These are phyloP conservation scores for Acleris literana DNA, from an alignment of 2,888 invertebrate genomes.

Conservation along the genomic window DNA sequence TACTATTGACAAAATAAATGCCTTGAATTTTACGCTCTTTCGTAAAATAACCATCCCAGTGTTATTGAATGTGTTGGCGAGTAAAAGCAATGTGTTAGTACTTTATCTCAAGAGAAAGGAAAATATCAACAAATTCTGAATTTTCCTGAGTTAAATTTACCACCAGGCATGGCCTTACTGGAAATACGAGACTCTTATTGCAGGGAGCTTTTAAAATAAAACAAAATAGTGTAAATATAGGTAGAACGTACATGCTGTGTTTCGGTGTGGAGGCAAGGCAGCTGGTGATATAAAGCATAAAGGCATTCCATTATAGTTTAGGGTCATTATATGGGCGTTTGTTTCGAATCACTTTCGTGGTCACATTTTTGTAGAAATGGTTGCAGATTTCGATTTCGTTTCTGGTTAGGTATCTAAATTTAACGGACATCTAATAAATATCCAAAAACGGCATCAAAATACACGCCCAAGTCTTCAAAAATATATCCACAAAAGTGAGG, in stretches of 20 bases:
- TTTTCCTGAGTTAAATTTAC: not conserved
- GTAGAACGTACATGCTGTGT: not conserved
- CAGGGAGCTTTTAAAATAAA: not conserved
- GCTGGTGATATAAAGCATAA: not conserved
- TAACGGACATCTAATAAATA: no score
- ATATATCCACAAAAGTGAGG: no score
- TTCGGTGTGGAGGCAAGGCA: no score
- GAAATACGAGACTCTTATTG: not conserved
- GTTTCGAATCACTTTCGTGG: no score
- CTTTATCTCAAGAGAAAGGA: not conserved
- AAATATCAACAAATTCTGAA: constrained; percentile 1
- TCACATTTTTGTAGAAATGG: no score
- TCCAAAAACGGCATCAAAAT: no score
- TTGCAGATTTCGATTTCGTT: no score
- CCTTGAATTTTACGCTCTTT: not conserved
- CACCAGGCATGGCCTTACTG: not conserved
- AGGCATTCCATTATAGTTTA: no score
- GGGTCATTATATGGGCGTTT: no score
- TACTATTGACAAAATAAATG: no score
- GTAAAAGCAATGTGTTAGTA: constrained; percentile 3
- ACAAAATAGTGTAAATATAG: not conserved
- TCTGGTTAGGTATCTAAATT: no score
- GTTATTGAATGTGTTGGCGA: constrained; percentile 1
- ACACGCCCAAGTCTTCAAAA: no score
- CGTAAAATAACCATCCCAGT: not conserved